Evolutionary conservation across 1,140 invertebrate genomes (phyloP).

Genomic region (Eufriesea mexicana): DNA sequence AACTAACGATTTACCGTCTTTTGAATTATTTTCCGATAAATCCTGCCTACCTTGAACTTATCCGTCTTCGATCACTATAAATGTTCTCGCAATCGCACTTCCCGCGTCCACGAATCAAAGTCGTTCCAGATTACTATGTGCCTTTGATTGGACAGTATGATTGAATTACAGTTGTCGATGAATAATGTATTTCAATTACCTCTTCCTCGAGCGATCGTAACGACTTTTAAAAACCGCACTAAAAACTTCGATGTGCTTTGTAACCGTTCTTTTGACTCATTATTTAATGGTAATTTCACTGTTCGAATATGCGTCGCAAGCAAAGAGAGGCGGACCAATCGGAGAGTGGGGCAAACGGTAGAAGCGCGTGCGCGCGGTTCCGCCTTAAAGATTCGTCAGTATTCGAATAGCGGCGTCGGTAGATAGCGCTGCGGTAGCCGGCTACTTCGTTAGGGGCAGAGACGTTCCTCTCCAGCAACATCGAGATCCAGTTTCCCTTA

Average conservation of each 20-base stretch:
- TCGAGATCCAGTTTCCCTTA: constrained; percentile 75
- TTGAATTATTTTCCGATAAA: constrained; percentile 9
- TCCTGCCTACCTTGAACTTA: background rate
- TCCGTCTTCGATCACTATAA: background rate
- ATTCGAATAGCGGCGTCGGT: constrained; percentile 33
- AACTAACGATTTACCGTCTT: constrained; percentile 15
- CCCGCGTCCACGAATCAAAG: constrained; percentile 48
- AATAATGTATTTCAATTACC: constrained; percentile 7
- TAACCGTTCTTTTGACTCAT: background rate
- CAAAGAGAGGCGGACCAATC: constrained; percentile 14
- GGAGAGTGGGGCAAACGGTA: too few species aligned
- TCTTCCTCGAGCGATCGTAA: background rate
- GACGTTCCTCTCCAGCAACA: constrained; percentile 55
- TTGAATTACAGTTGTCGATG: background rate
- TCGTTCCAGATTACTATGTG: constrained; percentile 1
- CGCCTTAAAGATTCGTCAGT: constrained; percentile 18
- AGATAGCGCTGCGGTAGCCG: constrained; percentile 53
- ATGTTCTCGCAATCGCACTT: background rate
- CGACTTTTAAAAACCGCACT: background rate
- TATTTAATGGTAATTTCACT: background rate
- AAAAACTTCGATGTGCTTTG: background rate
- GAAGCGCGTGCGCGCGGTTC: constrained; percentile 30
- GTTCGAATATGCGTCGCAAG: background rate
- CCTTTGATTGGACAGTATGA: constrained; percentile 21
- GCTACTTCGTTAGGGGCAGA: constrained; percentile 50